Percentiles rank a stretch among this genome's conserved stretches.
Conservation (phyloP, 2,797 vertebrate genomes). For the Enteromius treurensis region DNA sequence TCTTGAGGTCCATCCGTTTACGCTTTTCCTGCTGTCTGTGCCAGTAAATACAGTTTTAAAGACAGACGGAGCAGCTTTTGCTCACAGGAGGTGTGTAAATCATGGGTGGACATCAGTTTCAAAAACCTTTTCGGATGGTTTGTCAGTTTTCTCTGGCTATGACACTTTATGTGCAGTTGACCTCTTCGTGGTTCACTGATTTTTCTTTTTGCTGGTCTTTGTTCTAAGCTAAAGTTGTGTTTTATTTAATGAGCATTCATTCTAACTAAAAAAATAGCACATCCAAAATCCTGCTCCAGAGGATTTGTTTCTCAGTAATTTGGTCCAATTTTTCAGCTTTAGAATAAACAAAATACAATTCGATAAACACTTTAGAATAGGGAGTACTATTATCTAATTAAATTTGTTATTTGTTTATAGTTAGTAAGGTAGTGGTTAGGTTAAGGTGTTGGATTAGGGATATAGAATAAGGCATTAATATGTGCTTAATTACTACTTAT, state of each 20-base stretch:
- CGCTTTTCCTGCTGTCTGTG: slow-evolving; percentile 50
- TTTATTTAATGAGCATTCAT: background rate
- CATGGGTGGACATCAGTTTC: slow-evolving; percentile 34
- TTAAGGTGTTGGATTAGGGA: too few species aligned
- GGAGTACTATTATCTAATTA: too few species aligned
- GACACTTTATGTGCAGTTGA: slow-evolving; percentile 31
- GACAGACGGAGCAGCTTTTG: slow-evolving; percentile 35
- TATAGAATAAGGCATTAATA: too few species aligned
- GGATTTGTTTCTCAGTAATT: background rate
- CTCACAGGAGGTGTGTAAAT: slow-evolving; percentile 39
- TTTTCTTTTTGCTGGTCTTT: slow-evolving; percentile 5
- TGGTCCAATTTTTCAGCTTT: background rate
- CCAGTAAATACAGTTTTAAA: slow-evolving; percentile 57
- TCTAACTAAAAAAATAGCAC: background rate
- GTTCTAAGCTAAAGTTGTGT: background rate
- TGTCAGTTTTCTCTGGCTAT: slow-evolving; percentile 9
- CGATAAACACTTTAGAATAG: too few species aligned
- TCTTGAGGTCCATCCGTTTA: slow-evolving; percentile 67
- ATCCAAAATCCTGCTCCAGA: background rate
- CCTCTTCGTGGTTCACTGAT: slow-evolving; percentile 2
- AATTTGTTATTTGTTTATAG: too few species aligned
- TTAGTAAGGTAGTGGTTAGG: too few species aligned
- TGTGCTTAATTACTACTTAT: too few species aligned
- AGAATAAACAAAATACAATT: too few species aligned
- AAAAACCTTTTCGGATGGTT: slow-evolving; percentile 17